These are phyloP conservation scores for Folsomia candida DNA, from an alignment of 2,888 invertebrate genomes.

Conservation along the genomic window DNA sequence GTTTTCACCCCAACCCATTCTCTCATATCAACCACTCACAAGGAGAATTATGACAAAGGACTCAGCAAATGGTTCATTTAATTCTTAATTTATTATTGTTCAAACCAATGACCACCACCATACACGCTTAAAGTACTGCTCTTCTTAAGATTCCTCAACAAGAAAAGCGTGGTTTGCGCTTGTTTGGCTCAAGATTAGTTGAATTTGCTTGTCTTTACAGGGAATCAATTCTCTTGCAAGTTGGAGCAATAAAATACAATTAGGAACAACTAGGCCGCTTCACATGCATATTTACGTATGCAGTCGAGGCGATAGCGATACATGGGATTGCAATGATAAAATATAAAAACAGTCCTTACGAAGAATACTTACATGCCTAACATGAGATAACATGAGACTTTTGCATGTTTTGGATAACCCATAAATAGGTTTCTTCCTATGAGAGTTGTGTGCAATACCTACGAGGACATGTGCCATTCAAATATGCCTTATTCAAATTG, in stretches of 20 bases:
- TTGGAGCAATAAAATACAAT: background rate
- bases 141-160: background rate
- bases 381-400: background rate
- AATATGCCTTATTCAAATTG: too few species aligned
- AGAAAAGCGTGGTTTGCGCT: background rate
- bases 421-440: background rate
- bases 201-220: background rate
- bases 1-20: constrained; percentile 9
- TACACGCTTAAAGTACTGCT: background rate
- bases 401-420: background rate
- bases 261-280: background rate
- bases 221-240: background rate
- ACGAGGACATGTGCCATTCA: too few species aligned
- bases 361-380: too few species aligned
- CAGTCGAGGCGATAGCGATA: too few species aligned
- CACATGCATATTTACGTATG: background rate
- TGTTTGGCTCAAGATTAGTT: background rate
- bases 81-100: too few species aligned
- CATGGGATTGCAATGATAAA: too few species aligned
- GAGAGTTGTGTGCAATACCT: background rate
- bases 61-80: background rate
- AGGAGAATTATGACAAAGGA: background rate
- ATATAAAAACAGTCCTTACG: too few species aligned
- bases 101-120: background rate
- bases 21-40: background rate